phyloP scores from a whole-genome alignment of 2,113 vertebrate species.

The Hyperopisus bebe region DNA sequence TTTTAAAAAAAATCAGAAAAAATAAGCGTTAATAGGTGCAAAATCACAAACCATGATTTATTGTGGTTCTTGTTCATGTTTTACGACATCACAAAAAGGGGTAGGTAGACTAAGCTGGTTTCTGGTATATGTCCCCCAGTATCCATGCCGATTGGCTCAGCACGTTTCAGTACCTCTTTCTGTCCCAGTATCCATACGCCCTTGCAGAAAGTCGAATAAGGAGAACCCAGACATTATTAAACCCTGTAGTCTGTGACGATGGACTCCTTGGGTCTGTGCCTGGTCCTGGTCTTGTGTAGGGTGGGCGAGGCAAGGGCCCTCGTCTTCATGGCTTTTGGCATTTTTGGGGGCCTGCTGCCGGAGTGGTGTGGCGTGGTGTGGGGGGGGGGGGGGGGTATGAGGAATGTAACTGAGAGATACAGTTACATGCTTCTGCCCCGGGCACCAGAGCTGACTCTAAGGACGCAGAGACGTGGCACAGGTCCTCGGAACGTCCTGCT shows the following conservation, averaged over 20 bases:
- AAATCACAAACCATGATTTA: neutral
- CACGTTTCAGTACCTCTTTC: neutral
- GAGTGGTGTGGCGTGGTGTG: neutral
- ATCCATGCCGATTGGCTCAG: neutral
- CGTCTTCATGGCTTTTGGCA: neutral
- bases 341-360: neutral
- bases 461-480: neutral
- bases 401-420: neutral
- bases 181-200: neutral
- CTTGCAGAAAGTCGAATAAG: neutral
- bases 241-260: neutral
- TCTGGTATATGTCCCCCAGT: neutral
- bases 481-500: neutral
- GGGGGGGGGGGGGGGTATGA: neutral
- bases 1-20: too few species aligned
- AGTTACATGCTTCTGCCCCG: slow-evolving; percentile 29
- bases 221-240: neutral
- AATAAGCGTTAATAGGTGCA: neutral
- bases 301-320: neutral
- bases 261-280: neutral
- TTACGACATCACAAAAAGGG: neutral
- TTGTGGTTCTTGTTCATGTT: neutral
- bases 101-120: neutral
- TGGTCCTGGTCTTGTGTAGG: neutral
- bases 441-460: slow-evolving; percentile 4